A percentile compares a stretch with the other conserved stretches of the same genome.
These are phyloP conservation scores for Drosophila sordidula DNA, from an alignment of 2,888 invertebrate genomes.

Conservation along the genomic window DNA sequence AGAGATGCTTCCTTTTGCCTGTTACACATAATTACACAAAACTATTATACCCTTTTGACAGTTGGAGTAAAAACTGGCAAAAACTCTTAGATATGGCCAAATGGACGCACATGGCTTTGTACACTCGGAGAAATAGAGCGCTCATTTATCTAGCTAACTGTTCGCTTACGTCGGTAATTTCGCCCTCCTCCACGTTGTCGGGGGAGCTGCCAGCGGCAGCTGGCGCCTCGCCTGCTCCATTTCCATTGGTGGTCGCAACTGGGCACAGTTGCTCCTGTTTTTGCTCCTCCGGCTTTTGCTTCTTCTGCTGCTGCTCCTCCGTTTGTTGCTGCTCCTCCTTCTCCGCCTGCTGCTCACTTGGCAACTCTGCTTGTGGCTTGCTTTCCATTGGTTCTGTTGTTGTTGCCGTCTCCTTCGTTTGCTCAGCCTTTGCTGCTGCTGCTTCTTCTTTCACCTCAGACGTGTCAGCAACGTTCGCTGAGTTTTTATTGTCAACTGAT, in stretches of 20 bases:
- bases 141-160: not conserved
- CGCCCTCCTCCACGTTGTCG: constrained; percentile 60
- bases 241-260: constrained; percentile 42
- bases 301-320: not conserved
- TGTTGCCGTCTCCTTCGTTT: constrained; percentile 1
- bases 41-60: too few species aligned
- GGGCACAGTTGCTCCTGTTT: not conserved
- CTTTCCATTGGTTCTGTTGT: not conserved
- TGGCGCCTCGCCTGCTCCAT: constrained; percentile 15
- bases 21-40: too few species aligned
- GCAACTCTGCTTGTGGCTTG: constrained; percentile 10
- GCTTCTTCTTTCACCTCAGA: constrained; percentile 42
- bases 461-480: constrained; percentile 45
- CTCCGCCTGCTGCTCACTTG: constrained; percentile 5
- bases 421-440: constrained; percentile 14
- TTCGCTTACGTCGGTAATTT: constrained; percentile 64
- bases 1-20: too few species aligned
- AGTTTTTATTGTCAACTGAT: constrained; percentile 16
- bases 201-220: constrained; percentile 2
- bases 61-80: too few species aligned
- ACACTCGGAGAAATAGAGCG: not conserved
- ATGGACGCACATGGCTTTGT: not conserved
- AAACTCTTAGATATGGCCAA: too few species aligned
- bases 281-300: not conserved
- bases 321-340: not conserved